Evolutionary conservation across 1,140 invertebrate species (phyloP), one percentile per base, ranked within the genome.

Genomic region (Glossosoma conforme): DNA sequence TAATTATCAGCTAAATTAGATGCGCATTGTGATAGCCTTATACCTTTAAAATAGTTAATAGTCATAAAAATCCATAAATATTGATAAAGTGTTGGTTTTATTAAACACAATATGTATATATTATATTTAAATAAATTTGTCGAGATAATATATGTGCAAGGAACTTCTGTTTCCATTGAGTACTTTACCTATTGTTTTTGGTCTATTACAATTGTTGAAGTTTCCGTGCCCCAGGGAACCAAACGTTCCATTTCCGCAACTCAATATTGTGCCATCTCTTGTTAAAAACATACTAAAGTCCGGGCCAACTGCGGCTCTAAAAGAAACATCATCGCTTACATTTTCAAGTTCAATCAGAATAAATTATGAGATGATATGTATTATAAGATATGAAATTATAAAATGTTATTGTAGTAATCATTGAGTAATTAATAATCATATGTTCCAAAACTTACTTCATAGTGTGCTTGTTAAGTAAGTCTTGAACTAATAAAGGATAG

Each of bases 151-250:
- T n/a, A n/a, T n/a, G n/a, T n/a, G n/a, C n/a, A n/a, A n/a, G n/a
- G n/a, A n/a, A n/a, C n/a, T n/a, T n/a, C n/a, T n/a, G n/a, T n/a
- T n/a, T n/a, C n/a, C n/a, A n/a, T n/a, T n/a, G n/a, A n/a, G n/a
- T n/a, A 10, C 6, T 10, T 65, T 64, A 69, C 78, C 81, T 43
- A 89, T 78, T 3, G 86, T 61, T 61, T 80, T 81, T 14, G 87
- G 87, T 60, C 67, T 76, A 13, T 75, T 65, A 22, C 68, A 68
- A 61, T 72, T 74, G 21, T 72, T 73, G 65, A 75, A 81, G 54
- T 85, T 78, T 0, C 79, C 80, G 64, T 86, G 83, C n/a, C 86
- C 87, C 4, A 87, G 64, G 58, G 79, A 82, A 25, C 82, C 80
- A 48, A 69, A 70, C 2, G 71, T 65, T 17, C 83, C 83, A 67